Conservation (phyloP, 2,797 vertebrate species). For the Bryconaethiops microstoma region DNA sequence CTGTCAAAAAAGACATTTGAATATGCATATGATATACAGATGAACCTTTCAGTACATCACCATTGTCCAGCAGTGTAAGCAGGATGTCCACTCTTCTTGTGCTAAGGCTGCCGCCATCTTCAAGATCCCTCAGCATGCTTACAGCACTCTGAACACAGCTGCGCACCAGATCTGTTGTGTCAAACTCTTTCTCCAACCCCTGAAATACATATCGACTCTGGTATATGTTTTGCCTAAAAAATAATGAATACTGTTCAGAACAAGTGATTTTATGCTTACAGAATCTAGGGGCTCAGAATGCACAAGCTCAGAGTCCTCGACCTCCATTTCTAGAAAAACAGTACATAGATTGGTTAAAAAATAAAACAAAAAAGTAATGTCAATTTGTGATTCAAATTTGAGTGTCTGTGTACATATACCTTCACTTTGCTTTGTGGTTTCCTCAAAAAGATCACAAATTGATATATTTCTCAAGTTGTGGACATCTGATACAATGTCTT, state of each 20-base stretch:
- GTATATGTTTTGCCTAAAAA: background rate
- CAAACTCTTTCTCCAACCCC: constrained; percentile 70
- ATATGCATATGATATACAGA: background rate
- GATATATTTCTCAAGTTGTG: constrained; percentile 84
- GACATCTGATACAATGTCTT: constrained; percentile 86
- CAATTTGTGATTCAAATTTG: background rate
- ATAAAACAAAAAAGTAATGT: background rate
- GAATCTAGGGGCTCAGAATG: background rate
- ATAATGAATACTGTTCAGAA: background rate
- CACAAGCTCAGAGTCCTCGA: background rate
- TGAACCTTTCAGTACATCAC: constrained; percentile 73
- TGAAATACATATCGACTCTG: constrained; percentile 42
- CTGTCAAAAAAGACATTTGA: background rate
- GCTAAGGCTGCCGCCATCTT: constrained; percentile 72
- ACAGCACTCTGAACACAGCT: constrained; percentile 93
- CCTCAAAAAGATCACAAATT: constrained; percentile 89
- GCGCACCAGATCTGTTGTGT: constrained; percentile 85
- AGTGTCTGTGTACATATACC: constrained; percentile 38
- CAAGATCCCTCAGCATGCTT: constrained; percentile 85
- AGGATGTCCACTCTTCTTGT: constrained; percentile 85
- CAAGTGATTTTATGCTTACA: constrained; percentile 18
- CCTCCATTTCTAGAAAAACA: background rate
- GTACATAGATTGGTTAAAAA: background rate
- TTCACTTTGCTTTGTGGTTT: constrained; percentile 52
- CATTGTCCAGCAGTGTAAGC: constrained; percentile 79